Evolutionary conservation across 2,797 vertebrate genomes (phyloP).

Genomic region (Pelochelys cantorii): DNA sequence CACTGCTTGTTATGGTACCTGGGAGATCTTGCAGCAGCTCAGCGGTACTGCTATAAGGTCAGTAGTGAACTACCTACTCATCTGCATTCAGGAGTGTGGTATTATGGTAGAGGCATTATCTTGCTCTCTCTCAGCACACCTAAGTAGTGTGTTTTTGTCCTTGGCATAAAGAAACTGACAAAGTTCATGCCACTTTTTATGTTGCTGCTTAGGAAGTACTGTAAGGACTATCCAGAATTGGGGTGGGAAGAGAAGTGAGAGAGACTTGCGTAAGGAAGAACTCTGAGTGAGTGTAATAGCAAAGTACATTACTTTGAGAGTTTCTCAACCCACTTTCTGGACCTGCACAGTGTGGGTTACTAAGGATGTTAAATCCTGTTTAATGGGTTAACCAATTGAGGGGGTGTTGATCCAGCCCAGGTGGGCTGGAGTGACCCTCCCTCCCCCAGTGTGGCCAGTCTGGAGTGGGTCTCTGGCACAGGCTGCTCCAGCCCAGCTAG

Average conservation of each 20-base stretch:
- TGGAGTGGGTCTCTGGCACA: too few relatives aligned
- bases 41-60: too few relatives aligned
- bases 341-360: not conserved
- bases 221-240: not conserved
- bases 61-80: not conserved
- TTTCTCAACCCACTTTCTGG: not conserved
- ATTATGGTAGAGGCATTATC: not conserved
- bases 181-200: not conserved
- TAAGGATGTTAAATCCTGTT: too few relatives aligned
- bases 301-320: not conserved
- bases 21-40: too few relatives aligned
- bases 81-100: not conserved
- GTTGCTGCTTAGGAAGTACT: not conserved
- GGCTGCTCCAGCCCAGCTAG: too few relatives aligned
- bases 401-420: too few relatives aligned
- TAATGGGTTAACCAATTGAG: too few relatives aligned
- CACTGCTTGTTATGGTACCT: too few relatives aligned
- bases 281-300: not conserved
- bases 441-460: too few relatives aligned
- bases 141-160: not conserved
- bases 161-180: not conserved
- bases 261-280: not conserved
- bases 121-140: not conserved
- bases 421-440: too few relatives aligned
- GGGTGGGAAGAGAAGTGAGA: not conserved